A percentile compares a stretch with the other conserved stretches of the same genome.
Conservation (phyloP, 2,888 invertebrate genomes). For the Ganaspis brasiliensis region DNA sequence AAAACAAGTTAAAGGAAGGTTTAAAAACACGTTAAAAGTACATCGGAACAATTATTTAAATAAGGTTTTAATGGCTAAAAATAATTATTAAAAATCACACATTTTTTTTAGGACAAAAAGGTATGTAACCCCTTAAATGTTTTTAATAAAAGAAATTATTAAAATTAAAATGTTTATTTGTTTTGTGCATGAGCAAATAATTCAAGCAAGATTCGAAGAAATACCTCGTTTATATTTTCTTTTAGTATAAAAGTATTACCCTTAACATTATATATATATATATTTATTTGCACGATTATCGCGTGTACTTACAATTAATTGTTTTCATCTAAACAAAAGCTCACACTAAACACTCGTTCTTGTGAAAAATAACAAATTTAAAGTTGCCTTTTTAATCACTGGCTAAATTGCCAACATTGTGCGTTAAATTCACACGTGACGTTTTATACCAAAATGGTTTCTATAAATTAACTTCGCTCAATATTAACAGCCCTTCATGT, state of each 20-base stretch:
- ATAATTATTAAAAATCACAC: no score
- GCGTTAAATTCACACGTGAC: neutral
- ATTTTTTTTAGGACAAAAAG: no score
- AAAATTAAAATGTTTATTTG: no score
- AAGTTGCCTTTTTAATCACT: neutral
- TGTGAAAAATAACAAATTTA: neutral
- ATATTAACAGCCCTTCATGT: constrained; percentile 13
- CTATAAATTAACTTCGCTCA: constrained; percentile 11
- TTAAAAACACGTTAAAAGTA: no score
- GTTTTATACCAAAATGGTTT: neutral
- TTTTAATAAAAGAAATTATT: no score
- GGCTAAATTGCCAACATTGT: neutral
- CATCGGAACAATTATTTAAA: no score
- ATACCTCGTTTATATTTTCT: constrained; percentile 7
- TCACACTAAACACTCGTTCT: neutral
- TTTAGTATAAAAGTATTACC: constrained; percentile 20
- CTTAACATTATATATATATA: constrained; percentile 1
- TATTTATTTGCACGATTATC: neutral
- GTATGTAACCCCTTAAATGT: no score
- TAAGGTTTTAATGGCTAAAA: no score
- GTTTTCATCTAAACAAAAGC: neutral
- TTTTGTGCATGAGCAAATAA: no score
- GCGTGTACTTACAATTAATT: neutral
- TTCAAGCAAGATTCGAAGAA: neutral
- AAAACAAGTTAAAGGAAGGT: no score